phyloP scores from a whole-genome alignment of 2,113 vertebrate genomes.

The Perca schrenkii region DNA sequence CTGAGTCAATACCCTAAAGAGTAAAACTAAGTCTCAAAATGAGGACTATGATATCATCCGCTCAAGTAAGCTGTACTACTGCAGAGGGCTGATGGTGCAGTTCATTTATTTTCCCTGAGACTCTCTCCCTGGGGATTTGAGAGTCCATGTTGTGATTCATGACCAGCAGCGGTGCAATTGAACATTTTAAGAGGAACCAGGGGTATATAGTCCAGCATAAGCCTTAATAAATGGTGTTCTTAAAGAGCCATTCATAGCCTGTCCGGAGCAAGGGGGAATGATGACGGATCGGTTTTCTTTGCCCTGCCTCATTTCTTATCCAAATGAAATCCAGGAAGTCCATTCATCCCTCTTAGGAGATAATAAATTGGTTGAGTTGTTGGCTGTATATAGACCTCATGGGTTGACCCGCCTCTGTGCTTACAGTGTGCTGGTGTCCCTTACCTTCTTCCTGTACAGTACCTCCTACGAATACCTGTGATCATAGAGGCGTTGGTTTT shows the following conservation, averaged over 20 bases:
- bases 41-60: constrained; percentile 3
- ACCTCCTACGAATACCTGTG: neutral
- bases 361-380: constrained; percentile 71
- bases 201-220: constrained; percentile 48
- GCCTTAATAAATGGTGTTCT: constrained; percentile 75
- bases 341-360: constrained; percentile 73
- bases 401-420: constrained; percentile 47
- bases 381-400: constrained; percentile 58
- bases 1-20: neutral
- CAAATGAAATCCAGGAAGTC: constrained; percentile 78
- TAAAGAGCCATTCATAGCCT: constrained; percentile 69
- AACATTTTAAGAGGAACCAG: constrained; percentile 64
- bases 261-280: constrained; percentile 56
- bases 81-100: constrained; percentile 35
- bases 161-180: constrained; percentile 48
- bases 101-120: constrained; percentile 58
- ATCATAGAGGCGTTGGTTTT: neutral
- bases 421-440: constrained; percentile 23
- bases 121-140: constrained; percentile 52
- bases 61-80: neutral
- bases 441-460: neutral
- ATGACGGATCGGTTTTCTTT: constrained; percentile 71
- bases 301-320: constrained; percentile 76
- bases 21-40: neutral
- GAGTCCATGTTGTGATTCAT: constrained; percentile 73